These are phyloP conservation scores for Phengaris alcon DNA, from an alignment of 2,888 invertebrate genomes.

Conservation along the genomic window DNA sequence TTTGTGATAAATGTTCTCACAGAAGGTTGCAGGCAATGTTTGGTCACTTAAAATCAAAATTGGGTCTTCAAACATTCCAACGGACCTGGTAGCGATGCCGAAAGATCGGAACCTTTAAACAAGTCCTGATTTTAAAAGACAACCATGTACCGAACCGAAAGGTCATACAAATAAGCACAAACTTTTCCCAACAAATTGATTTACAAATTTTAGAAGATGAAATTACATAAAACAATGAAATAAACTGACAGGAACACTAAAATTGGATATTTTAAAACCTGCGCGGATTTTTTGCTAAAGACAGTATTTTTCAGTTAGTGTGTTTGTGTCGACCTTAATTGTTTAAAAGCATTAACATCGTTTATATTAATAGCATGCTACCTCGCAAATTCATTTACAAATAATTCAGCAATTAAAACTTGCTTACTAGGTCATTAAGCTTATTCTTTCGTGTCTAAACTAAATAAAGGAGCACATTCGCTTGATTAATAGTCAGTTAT, in stretches of 20 bases:
- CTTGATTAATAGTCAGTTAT: conserved; percentile 24
- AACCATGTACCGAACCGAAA: too few relatives aligned
- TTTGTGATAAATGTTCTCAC: too few relatives aligned
- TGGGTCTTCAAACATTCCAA: too few relatives aligned
- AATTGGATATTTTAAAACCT: neutral
- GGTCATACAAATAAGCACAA: too few relatives aligned
- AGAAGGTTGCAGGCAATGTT: too few relatives aligned
- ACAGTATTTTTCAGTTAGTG: too few relatives aligned
- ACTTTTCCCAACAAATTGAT: too few relatives aligned
- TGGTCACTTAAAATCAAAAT: too few relatives aligned
- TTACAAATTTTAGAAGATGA: neutral
- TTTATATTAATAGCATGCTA: neutral
- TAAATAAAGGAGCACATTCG: conserved; percentile 19
- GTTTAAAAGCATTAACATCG: neutral
- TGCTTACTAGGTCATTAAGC: conserved; percentile 14
- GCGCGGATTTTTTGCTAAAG: neutral
- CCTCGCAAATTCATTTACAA: neutral
- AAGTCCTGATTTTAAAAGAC: too few relatives aligned
- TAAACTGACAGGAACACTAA: neutral
- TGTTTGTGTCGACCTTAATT: neutral
- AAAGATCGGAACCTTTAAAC: too few relatives aligned
- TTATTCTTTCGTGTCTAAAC: conserved; percentile 18
- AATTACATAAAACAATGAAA: neutral
- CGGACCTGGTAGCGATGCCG: too few relatives aligned
- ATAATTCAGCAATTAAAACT: conserved; percentile 21